Evolutionary conservation across 2,113 vertebrate genomes (phyloP), one percentile per base, ranked within the genome.

Genomic region (Gymnocephalus cernua): DNA sequence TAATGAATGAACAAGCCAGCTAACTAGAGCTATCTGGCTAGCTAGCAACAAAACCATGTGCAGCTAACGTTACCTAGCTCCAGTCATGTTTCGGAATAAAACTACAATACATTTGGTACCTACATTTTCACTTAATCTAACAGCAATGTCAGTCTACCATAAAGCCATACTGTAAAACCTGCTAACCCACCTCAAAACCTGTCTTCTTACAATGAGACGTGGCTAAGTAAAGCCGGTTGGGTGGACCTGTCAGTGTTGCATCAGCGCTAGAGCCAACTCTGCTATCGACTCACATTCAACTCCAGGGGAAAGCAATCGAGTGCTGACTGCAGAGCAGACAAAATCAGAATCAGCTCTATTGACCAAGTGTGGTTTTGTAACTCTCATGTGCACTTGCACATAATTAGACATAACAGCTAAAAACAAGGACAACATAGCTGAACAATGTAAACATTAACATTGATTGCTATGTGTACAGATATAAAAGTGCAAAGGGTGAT

Each of bases 211-310:
- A 64, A 7, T 14, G 68, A 47, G 59, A 38, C 7, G 62, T 48
- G 59, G 4, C 19, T 2, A 25, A 58, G 15, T 11, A 8, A 2
- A 65, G 35, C 84, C 77, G 64, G 62, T 4, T n/a, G 25, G 18
- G 14, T 21, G 23, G 16, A 77, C 6, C 81, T 78, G 91, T 83
- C 84, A 86, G 68, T 56, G 87, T 96, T 96, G 93, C 95, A 91
- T 96, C 95, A 96, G 94, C 93, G 79, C 23, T 12, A 29, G 58
- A 27, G 9, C 23, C 64, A 5, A 27, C 67, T 84, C 89, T 85
- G 79, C 54, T 27, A 84, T 91, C 82, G 53, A 88, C 14, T 63
- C 50, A 13, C 18, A 0, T 0, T 0, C 4, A 1, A 4, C 66
- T 67, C 18, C 70, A 84, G 89, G 66, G 2, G 1, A 63, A 71